Evolutionary conservation across 2,888 invertebrate species (phyloP).

Genomic region (Acronicta alni): DNA sequence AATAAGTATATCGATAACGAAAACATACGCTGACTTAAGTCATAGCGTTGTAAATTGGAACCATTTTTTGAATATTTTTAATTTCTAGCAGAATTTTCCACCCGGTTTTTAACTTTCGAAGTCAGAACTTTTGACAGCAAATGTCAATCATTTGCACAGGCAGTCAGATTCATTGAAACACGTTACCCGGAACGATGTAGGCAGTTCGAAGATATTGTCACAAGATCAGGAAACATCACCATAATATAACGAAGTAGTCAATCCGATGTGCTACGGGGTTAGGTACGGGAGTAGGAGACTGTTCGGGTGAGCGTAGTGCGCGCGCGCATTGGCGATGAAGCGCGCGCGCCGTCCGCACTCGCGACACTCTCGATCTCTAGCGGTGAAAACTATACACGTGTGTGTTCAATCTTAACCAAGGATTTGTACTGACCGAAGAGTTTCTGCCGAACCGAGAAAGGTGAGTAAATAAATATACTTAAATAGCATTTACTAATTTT

Average conservation of each 20-base stretch:
- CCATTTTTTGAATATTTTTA: too few species aligned
- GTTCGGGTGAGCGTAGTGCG: conserved; percentile 43
- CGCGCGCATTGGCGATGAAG: conserved; percentile 70
- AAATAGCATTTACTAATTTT: background rate
- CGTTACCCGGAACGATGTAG: too few species aligned
- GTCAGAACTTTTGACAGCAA: too few species aligned
- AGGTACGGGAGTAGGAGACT: conserved; percentile 54
- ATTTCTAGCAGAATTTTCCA: too few species aligned
- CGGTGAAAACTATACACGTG: conserved; percentile 63
- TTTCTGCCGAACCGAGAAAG: conserved; percentile 31
- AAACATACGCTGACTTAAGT: too few species aligned
- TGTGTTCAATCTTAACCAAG: conserved; percentile 51
- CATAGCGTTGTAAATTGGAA: too few species aligned
- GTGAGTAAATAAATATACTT: conserved; percentile 28
- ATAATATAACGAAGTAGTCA: background rate
- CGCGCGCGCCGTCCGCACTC: conserved; percentile 72
- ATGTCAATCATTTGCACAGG: too few species aligned
- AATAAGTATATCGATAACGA: too few species aligned
- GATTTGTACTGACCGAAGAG: conserved; percentile 38
- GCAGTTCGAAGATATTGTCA: conserved; percentile 17
- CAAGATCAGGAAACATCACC: conserved; percentile 34
- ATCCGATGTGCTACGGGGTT: conserved; percentile 41
- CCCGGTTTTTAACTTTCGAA: too few species aligned
- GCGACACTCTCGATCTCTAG: conserved; percentile 66
- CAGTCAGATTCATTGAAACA: too few species aligned